Conservation (phyloP, 2,113 vertebrate genomes). For the Danio rerio region GRCz12tu NC_133180.1:63128501-63129000, state of each 20-base stretch:
- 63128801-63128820: slow-evolving; percentile 67
- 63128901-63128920: background rate
- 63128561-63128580: slow-evolving; percentile 64
- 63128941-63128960: too few species aligned
- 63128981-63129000: background rate
- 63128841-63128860: background rate
- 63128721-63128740: slow-evolving; percentile 64
- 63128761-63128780: slow-evolving; percentile 85
- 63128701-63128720: slow-evolving; percentile 80
- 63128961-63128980: background rate
- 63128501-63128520: slow-evolving; percentile 59
- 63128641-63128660: slow-evolving; percentile 71
- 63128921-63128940: background rate
- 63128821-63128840: background rate
- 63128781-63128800: slow-evolving; percentile 84
- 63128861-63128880: background rate
- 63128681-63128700: slow-evolving; percentile 87
- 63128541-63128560: slow-evolving; percentile 57
- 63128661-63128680: slow-evolving; percentile 82
- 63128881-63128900: background rate
- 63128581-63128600: slow-evolving; percentile 67
- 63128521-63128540: slow-evolving; percentile 64
- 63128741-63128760: slow-evolving; percentile 77
- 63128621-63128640: slow-evolving; percentile 72
- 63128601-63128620: slow-evolving; percentile 74